Base-by-base conservation (phyloP, 1,140 invertebrate species). In the Nasonia vitripennis region DNA sequence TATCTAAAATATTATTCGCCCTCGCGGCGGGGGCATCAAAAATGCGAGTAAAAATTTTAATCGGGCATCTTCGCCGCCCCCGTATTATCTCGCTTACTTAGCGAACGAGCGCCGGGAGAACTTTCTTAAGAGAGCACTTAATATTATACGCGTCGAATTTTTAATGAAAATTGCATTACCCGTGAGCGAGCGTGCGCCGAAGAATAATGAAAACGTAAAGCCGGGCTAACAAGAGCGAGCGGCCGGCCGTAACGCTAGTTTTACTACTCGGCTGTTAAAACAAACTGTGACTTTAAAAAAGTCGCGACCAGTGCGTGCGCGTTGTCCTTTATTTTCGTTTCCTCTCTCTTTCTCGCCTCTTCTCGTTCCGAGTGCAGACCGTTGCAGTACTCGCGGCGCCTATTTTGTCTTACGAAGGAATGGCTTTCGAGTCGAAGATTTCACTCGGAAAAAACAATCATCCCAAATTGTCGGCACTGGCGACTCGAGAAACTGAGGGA, bases 161-260 rank as follows among this genome's bases (percentile, higher is more conserved):
- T 74, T 81, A 81, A 81, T 81, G 70, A 81, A 81, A 81, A 81
- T 81, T 73, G 70, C 41, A 45, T 73, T 55, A 68, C 62, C 41
- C 41, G 41, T 4, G 34, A 37, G 34, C 34, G 23, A 71, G 68
- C 79, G 62, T 75, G n/a, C 34, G 12, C n/a, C 20, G 17, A 84
- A 70, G 75, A 45, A 78, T 51, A 71, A 84, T 70, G 62, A 78
- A 77, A 78, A 51, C 17, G 67, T 78, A 71, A 71, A 84, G 23
- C 51, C 70, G 51, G 31, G 48, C 48, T 34, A 68, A 70, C n/a
- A 68, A 78, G 31, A 34, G n/a, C 37, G 31, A 34, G 31, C 23
- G 41, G 12, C 23, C 11, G 11, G 34, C 4, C 12, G 11, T 81
- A 81, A 81, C 23, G 45, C 45, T 34, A 34, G 23, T 81, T 45